Evolutionary conservation across 2,113 vertebrate species (phyloP).

Genomic region (Rana temporaria): DNA sequence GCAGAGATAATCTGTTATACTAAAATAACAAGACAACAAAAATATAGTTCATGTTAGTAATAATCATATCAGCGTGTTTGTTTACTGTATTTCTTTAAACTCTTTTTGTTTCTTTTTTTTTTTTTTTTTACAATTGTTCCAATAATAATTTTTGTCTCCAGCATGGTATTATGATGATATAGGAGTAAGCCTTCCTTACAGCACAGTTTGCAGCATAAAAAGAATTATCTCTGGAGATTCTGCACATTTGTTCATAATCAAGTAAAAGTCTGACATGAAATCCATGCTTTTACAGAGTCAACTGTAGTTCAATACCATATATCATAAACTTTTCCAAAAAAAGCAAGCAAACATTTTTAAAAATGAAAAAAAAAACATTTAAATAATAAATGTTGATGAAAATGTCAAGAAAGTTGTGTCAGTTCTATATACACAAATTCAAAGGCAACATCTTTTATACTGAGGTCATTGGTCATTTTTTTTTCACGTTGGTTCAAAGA

Average conservation of each 20-base stretch:
- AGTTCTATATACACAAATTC: too few species aligned
- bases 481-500: too few species aligned
- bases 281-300: constrained; percentile 45
- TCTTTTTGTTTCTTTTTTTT: neutral
- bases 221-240: constrained; percentile 42
- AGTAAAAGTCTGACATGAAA: constrained; percentile 45
- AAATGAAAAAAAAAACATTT: too few species aligned
- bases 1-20: constrained; percentile 24
- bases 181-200: constrained; percentile 29
- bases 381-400: neutral
- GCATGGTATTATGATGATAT: constrained; percentile 17
- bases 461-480: too few species aligned
- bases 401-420: too few species aligned
- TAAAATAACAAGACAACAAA: neutral
- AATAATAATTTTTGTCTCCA: constrained; percentile 2
- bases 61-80: neutral
- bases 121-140: neutral
- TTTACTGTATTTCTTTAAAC: constrained; percentile 6
- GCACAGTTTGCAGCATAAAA: constrained; percentile 35
- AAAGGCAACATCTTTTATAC: too few species aligned
- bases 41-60: constrained; percentile 6
- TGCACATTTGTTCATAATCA: constrained; percentile 38
- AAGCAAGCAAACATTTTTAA: neutral
- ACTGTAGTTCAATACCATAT: constrained; percentile 26
- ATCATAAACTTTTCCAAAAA: constrained; percentile 18